Percentiles rank a stretch among this genome's conserved stretches.
Evolutionary conservation across 2,888 invertebrate genomes (phyloP).

Genomic region (Philereme transversata): DNA sequence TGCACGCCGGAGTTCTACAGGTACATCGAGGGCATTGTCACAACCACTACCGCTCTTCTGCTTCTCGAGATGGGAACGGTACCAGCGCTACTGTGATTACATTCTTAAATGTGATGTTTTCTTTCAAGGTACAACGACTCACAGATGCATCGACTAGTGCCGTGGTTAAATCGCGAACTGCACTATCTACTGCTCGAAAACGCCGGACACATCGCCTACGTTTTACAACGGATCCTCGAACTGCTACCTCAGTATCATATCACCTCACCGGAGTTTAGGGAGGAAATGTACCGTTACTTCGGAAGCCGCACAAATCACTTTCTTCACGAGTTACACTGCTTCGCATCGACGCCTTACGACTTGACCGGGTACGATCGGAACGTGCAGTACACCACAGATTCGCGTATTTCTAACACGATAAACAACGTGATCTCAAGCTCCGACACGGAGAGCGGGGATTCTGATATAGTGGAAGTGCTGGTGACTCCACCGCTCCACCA

Average conservation of each 20-base stretch:
- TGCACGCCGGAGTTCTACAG: constrained; percentile 90
- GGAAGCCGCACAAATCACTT: constrained; percentile 92
- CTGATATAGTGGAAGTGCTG: constrained; percentile 68
- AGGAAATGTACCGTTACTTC: constrained; percentile 87
- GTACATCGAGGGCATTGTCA: constrained; percentile 60
- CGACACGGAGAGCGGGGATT: constrained; percentile 67
- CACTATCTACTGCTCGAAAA: constrained; percentile 88
- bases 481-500: constrained; percentile 49
- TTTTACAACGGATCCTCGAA: constrained; percentile 88
- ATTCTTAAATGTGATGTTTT: background rate
- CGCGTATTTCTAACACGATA: constrained; percentile 80
- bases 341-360: constrained; percentile 93
- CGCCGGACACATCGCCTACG: constrained; percentile 86
- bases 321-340: constrained; percentile 93
- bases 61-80: too few species aligned
- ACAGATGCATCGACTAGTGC: constrained; percentile 91
- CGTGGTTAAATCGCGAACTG: constrained; percentile 95
- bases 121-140: constrained; percentile 88
- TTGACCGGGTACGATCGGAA: constrained; percentile 91
- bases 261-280: constrained; percentile 87
- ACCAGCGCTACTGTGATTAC: too few species aligned
- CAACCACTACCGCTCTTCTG: too few species aligned
- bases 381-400: constrained; percentile 86
- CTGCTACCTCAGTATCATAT: constrained; percentile 87
- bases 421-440: constrained; percentile 80